Evolutionary conservation across 2,113 vertebrate genomes (phyloP).

Genomic region (Hippopotamus amphibius): DNA sequence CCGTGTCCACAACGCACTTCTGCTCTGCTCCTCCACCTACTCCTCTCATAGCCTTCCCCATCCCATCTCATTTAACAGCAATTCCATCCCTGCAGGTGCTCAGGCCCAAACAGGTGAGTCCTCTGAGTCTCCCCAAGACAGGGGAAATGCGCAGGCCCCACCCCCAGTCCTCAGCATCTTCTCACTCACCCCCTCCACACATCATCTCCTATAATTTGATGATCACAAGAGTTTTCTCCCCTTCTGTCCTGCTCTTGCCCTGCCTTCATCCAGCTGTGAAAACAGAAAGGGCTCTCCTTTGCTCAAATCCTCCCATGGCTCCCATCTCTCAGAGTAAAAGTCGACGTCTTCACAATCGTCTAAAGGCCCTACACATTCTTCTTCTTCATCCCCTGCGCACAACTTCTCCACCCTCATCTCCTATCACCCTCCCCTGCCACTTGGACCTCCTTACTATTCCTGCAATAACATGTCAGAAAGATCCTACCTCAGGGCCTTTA

Average conservation of each 20-base stretch:
- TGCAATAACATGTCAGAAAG: not conserved
- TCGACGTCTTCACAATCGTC: not conserved
- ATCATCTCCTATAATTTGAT: not conserved
- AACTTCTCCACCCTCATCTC: not conserved
- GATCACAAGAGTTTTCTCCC: not conserved
- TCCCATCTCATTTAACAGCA: not conserved
- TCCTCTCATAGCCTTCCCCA: not conserved
- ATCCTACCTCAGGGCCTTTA: not conserved
- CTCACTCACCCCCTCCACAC: not conserved
- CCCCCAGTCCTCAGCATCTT: not conserved
- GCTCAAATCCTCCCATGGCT: not conserved
- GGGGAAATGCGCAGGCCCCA: not conserved
- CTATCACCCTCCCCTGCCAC: not conserved
- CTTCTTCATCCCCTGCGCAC: not conserved
- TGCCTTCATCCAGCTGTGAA: not conserved
- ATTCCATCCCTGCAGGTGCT: not conserved
- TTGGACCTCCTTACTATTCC: not conserved
- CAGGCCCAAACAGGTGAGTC: not conserved
- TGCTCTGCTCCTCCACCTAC: not conserved
- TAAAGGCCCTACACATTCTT: not conserved
- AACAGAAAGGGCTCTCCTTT: not conserved
- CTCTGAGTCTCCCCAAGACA: not conserved
- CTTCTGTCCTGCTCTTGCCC: not conserved
- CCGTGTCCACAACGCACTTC: not conserved
- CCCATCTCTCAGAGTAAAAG: not conserved